Base-by-base conservation (phyloP, 1,140 invertebrate species). In the Alviniconcha marisindica region DNA sequence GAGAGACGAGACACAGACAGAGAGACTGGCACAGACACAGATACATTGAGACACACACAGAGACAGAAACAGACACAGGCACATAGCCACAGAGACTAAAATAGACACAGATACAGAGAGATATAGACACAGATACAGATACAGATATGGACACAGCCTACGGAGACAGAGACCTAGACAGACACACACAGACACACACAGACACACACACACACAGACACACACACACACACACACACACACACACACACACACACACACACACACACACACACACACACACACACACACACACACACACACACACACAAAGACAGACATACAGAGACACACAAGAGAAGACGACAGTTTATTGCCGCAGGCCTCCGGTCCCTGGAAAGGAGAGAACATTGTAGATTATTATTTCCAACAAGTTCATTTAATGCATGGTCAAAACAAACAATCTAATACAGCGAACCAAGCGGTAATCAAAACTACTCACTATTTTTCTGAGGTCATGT, bases 121-220 rank as follows among this genome's bases (percentile, higher is more conserved):
- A 66, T 7, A 66, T 7, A 66, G 60, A 66, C 10, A 66, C 10
- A 66, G 60, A 66, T 7, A 66, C 10, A 66, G 60, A 66, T 7
- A 66, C 10, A 66, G 60, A 66, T 7, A 66, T 7, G n/a, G 60
- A 66, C 10, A 66, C 28, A 33, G 12, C 18, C 28, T 1, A 69
- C 66, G 36, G n/a, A 69, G n/a, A 69, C 66, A 69, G n/a, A 69
- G n/a, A 69, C 66, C 28, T 31, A 71, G 21, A 71, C 66, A 71
- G 28, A 71, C 31, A 71, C 66, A 71, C 66, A 71, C 66, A 71
- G 28, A 71, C 31, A 71, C 66, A 71, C 66, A 71, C 31, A 71
- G 1, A 71, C 66, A 71, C 66, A 71, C 66, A 71, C 66, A 71
- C 66, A 71, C 66, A 71, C 66, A 71, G 28, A 71, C 66, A 71